These are phyloP conservation scores for Cynocephalus volans DNA, from an alignment of 2,113 vertebrate species.

Conservation along the genomic window DNA sequence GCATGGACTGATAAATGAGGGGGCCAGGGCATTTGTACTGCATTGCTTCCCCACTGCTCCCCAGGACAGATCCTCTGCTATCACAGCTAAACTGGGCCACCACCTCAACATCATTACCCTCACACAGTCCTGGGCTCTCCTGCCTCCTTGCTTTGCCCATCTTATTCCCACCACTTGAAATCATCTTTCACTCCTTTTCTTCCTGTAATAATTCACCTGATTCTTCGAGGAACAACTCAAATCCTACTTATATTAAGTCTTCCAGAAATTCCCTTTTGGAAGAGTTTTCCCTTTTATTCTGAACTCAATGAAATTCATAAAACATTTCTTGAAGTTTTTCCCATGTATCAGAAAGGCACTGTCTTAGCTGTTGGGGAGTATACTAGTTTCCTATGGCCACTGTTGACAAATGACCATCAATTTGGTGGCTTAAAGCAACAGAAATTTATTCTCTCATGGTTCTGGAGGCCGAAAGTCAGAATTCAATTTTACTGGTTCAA, in stretches of 20 bases:
- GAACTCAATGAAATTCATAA: not conserved
- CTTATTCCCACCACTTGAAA: not conserved
- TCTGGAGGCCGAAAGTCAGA: too few relatives aligned
- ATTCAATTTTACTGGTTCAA: too few relatives aligned
- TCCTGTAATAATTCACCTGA: not conserved
- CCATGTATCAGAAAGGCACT: not conserved
- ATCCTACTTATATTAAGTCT: not conserved
- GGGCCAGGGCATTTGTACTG: not conserved
- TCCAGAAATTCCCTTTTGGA: not conserved
- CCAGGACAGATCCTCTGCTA: not conserved
- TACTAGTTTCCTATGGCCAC: not conserved
- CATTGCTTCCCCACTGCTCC: not conserved
- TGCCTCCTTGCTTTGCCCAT: not conserved
- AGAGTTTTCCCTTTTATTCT: slow-evolving; percentile 27
- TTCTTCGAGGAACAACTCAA: not conserved
- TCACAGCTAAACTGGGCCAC: not conserved
- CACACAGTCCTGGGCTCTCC: not conserved
- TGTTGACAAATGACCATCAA: not conserved
- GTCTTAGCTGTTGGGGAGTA: not conserved
- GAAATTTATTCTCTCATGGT: too few relatives aligned
- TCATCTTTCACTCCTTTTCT: not conserved
- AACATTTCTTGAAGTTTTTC: not conserved
- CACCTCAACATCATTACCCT: not conserved
- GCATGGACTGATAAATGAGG: not conserved
- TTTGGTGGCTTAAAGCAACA: too few relatives aligned